Evolutionary conservation across 2,113 vertebrate genomes (phyloP).

Genomic region (Mirza zaza): DNA sequence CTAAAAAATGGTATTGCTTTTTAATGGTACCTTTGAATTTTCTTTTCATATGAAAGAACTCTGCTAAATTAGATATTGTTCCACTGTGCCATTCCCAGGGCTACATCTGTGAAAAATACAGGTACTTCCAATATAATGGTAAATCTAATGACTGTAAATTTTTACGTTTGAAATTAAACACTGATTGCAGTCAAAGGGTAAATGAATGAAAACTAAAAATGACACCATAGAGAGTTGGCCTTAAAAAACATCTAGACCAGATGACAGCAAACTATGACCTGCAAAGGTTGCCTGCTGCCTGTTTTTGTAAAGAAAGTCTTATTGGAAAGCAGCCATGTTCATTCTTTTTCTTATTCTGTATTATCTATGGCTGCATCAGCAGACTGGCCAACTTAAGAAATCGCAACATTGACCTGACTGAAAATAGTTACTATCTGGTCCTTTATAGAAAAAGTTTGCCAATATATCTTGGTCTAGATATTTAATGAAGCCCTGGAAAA

Average conservation of each 20-base stretch:
- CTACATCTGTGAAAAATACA: neutral
- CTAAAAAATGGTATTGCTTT: constrained; percentile 33
- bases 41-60: constrained; percentile 25
- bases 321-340: neutral
- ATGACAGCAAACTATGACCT: neutral
- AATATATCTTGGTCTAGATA: neutral
- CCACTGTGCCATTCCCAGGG: neutral
- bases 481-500: neutral
- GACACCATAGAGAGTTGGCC: neutral
- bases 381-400: neutral
- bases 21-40: constrained; percentile 29
- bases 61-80: neutral
- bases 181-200: neutral
- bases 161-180: constrained; percentile 45
- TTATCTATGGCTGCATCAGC: neutral
- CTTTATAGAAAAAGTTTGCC: neutral
- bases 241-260: neutral
- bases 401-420: neutral
- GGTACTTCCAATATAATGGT: neutral
- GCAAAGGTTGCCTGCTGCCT: neutral
- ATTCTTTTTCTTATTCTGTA: neutral
- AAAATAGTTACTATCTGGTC: neutral
- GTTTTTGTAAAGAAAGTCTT: neutral
- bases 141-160: neutral
- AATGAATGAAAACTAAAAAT: neutral